Evolutionary conservation across 2,888 invertebrate genomes (phyloP), one percentile per base, ranked within the genome.

Genomic region (Pristionchus mayeri): DNA sequence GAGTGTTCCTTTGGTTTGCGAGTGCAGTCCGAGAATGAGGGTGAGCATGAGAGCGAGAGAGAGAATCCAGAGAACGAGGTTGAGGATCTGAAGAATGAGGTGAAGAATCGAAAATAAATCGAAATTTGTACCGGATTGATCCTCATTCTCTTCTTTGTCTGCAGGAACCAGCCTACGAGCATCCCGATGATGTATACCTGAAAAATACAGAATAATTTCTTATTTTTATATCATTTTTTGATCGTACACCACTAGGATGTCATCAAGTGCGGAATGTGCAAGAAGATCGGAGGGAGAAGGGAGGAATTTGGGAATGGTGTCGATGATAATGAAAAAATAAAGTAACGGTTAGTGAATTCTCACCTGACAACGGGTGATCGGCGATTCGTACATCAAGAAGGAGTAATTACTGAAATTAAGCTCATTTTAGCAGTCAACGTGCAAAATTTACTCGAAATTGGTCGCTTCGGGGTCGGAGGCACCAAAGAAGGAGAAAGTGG

Each of bases 141-240:
- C 24, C 75, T 60, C 80, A 85, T 79, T n/a, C 57, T 40, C 71
- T 67, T 78, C 48, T 75, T 84, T n/a, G 18, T 63, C 50, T 84
- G 84, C 54, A 85, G 54, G 2, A 85, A 67, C 50, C 82, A 85
- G 40, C 85, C 85, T 37, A 79, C 79, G 52, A 85, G 63, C 79
- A 85, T 84, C 0, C 85, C 85, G 57, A 85, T 84, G 11, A 85
- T 85, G 85, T 85, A 85, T 3, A 50, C 48, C 84, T 81, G 24
- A 4, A 37, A 37, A 24, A n/a, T 4, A 7, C 27, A 6, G 54
- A 21, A 54, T 21, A 2, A 54, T 54, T 18, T 6, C 24, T 21
- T 7, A 57, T 9, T 57, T 57, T n/a, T n/a, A 2, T 57, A 3
- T 57, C 11, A 57, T 24, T 9, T 11, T 57, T 57, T 24, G n/a